Conservation (phyloP, 2,797 vertebrate species). For the Xenops minutus region DNA sequence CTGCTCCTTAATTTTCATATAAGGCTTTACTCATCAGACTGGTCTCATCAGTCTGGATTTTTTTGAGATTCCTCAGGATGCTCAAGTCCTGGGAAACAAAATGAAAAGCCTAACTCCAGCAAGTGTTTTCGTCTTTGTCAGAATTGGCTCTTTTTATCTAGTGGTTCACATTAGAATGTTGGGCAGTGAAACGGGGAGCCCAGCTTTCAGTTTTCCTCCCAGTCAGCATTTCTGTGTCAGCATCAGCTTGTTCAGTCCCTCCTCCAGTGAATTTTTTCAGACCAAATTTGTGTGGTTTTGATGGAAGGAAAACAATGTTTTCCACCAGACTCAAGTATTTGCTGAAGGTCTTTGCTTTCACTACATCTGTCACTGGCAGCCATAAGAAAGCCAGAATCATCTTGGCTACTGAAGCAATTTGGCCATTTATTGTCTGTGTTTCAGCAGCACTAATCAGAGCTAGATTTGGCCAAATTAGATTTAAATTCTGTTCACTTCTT, state of each 20-base stretch:
- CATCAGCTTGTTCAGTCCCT: background rate
- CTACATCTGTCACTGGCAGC: background rate
- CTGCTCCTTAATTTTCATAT: fast-evolving
- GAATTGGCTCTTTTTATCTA: background rate
- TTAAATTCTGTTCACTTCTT: background rate
- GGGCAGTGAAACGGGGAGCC: background rate
- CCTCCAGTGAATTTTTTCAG: background rate
- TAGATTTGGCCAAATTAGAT: background rate
- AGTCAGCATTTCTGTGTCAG: background rate
- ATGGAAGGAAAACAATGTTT: background rate
- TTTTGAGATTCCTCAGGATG: background rate
- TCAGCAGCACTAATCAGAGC: background rate
- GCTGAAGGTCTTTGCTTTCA: background rate
- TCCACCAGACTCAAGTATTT: background rate
- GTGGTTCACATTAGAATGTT: background rate
- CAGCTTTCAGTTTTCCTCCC: background rate
- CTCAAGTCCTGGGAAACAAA: background rate
- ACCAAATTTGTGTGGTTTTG: background rate
- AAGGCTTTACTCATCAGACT: background rate
- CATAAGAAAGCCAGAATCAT: background rate
- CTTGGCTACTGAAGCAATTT: background rate
- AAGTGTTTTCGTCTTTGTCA: background rate
- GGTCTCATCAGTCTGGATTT: background rate
- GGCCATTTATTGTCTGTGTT: background rate
- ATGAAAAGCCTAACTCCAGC: background rate